Evolutionary conservation across 1,140 invertebrate genomes (phyloP).

Genomic region (Periplaneta americana): DNA sequence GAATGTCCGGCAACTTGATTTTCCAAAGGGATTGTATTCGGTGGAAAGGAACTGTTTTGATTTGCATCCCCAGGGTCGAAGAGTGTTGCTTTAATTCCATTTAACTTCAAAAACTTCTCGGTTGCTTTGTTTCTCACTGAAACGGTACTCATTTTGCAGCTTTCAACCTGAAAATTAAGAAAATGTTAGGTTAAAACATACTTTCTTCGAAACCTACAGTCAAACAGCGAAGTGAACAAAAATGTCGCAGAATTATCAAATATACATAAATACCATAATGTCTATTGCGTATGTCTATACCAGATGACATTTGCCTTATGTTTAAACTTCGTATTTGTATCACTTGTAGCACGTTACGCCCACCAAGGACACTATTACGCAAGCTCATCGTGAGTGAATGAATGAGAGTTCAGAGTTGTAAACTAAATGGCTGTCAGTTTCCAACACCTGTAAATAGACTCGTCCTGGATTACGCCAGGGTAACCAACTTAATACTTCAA

Average conservation of each 20-base stretch:
- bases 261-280: neutral
- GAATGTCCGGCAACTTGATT: conserved; percentile 68
- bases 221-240: no score
- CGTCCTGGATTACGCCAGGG: no score
- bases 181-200: no score
- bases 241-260: neutral
- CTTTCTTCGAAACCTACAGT: no score
- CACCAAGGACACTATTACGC: neutral
- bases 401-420: no score
- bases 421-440: no score
- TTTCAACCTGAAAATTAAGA: neutral
- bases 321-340: neutral
- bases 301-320: neutral
- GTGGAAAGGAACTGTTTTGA: neutral
- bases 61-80: neutral
- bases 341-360: neutral
- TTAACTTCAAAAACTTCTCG: conserved; percentile 19
- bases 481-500: no score
- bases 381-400: no score
- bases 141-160: neutral
- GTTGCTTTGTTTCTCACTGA: conserved; percentile 1
- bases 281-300: neutral
- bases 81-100: neutral
- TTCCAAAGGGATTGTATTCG: conserved; percentile 32
- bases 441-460: no score